These are phyloP conservation scores for Vidua chalybeata DNA, from an alignment of 2,113 vertebrate genomes.

Conservation along the genomic window DNA sequence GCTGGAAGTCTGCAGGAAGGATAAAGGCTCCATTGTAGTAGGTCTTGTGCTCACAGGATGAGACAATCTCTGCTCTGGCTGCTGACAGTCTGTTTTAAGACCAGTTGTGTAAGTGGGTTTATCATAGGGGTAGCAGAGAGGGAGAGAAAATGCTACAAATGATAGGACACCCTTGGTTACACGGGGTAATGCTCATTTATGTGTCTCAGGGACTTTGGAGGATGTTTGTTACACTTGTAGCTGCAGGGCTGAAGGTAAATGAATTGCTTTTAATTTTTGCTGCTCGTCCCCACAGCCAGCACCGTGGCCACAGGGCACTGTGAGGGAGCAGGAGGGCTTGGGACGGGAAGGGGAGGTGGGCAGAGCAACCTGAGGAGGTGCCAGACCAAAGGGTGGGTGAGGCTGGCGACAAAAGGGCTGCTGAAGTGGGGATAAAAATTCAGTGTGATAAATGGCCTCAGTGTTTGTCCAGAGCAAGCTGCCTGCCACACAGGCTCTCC, in stretches of 20 bases:
- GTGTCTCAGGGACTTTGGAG: neutral
- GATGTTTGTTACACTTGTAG: neutral
- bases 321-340: neutral
- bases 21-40: constrained; percentile 44
- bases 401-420: neutral
- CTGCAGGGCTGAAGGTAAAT: neutral
- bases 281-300: neutral
- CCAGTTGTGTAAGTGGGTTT: neutral
- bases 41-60: constrained; percentile 11
- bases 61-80: neutral
- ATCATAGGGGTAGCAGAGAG: neutral
- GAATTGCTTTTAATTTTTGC: neutral
- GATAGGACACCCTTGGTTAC: neutral
- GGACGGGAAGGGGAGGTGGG: neutral
- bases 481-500: neutral
- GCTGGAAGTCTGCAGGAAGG: constrained; percentile 29
- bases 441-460: neutral
- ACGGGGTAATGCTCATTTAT: neutral
- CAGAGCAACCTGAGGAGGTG: neutral
- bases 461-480: neutral
- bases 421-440: neutral
- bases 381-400: neutral
- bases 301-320: rapidly evolving
- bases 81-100: constrained; percentile 16
- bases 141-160: neutral